Evolutionary conservation across 1,140 invertebrate genomes (phyloP), one percentile per base, ranked within the genome.

Genomic region (Caerostris darwini): DNA sequence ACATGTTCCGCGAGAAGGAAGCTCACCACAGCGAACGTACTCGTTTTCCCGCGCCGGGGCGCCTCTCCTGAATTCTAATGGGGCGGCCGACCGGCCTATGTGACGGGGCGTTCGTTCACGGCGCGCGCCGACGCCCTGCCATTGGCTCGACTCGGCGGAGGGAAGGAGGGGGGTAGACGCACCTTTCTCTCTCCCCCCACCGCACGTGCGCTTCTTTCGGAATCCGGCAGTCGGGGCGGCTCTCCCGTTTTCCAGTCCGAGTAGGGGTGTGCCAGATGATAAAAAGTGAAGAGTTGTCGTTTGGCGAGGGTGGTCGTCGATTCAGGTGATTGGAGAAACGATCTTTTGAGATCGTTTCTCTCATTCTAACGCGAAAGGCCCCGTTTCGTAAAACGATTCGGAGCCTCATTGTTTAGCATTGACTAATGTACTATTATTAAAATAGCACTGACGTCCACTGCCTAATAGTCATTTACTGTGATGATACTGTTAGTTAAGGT

Each of bases 1-100:
- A 71, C 93, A 94, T 94, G 82, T 56, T 54, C 61, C 56, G 89
- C 12, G n/a, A 53, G 53, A n/a, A 64, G 64, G 53, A 12, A 59
- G 19, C 57, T n/a, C 14, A 50, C 34, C 85, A 8, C 34, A 14
- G 34, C 85, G 34, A 12, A 53, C 85, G 85, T 54, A 12, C 85
- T 64, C 58, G 61, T 53, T 53, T n/a, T n/a, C 82, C 17, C 53
- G 53, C 82, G 56, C 59, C 59, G 57, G 85, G 71, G 71, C 71
- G 71, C 71, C 71, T 77, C 71, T 77, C 71, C 71, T 5, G 71
- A 77, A 77, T 77, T 77, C 71, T 77, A 77, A 77, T 77, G 71
- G 71, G 71, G 71, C 71, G 71, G 53, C n/a, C 82, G n/a, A 56
- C 6, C 54, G 82, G 17, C 54, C 54, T 77, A 77, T 77, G 71